Base-by-base conservation (phyloP, 2,888 invertebrate genomes). In the Tupiocoris notatus region DNA sequence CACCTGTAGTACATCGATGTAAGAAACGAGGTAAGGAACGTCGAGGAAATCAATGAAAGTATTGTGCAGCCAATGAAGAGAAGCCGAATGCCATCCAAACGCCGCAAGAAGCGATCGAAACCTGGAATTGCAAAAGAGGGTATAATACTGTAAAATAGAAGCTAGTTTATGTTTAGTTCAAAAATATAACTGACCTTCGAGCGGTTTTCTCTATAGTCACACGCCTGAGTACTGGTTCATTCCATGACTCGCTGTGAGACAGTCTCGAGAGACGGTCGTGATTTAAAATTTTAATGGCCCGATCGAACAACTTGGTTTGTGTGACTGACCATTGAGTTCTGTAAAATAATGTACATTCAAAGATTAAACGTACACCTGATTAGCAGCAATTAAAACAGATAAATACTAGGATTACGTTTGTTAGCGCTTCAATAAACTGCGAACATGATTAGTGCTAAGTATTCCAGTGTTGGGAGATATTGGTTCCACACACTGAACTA, bases 31-130 rank as follows among this genome's bases (percentile, higher is more conserved):
- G 82, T 91, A 90, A 2, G 77, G 70, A 24, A 79, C 66, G 87
- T 86, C 18, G 87, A 86, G 67, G 88, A 89, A 63, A 78, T 93
- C 92, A 80, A 92, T 86, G 6, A 94, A 83, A 9, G 91, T 83
- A 59, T 87, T 85, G 83, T 94, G 93, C 39, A 94, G 83, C 94
- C 94, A 94, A 80, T 92, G 91, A 0, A 89, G 87, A 22, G 91
- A 84, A 79, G 89, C 88, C 22, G 87, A 83, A 80, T 93, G 92
- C 93, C 93, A 94, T n/a, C 87, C 86, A 9, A 91, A 86, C 1
- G 88, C 87, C 0, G 91, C 89, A 74, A 80, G 39, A 22, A 71
- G 54, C 1, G 77, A 62, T 18, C 79, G 64, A n/a, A 76, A 78
- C 62, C 70, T 70, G 25, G 6, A n/a, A 59, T 20, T 18, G 59